phyloP scores from a whole-genome alignment of 2,113 vertebrate species.

The Trematomus loennbergii region DNA sequence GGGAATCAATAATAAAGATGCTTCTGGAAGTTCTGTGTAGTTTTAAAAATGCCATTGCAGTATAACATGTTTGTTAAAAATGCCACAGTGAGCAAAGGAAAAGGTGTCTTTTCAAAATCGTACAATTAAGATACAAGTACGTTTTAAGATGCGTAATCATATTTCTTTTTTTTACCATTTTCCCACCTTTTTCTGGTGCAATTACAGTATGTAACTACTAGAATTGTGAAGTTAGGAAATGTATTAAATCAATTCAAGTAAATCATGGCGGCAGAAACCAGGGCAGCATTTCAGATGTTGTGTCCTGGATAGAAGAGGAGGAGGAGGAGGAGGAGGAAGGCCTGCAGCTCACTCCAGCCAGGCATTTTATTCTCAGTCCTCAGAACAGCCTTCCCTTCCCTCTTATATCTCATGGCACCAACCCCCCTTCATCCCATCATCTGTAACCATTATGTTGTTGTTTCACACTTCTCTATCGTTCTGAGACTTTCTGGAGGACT shows the following conservation, averaged over 20 bases:
- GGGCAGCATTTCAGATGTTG: constrained; percentile 48
- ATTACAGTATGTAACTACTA: neutral
- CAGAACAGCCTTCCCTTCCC: constrained; percentile 44
- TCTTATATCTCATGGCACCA: constrained; percentile 16
- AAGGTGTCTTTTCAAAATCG: constrained; percentile 8
- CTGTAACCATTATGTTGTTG: constrained; percentile 71
- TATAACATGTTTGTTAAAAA: constrained; percentile 17
- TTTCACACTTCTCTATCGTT: constrained; percentile 54
- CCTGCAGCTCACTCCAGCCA: constrained; percentile 63
- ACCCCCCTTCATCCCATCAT: constrained; percentile 53
- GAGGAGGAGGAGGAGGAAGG: constrained; percentile 45
- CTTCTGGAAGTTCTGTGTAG: constrained; percentile 68
- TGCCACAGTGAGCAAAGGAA: neutral
- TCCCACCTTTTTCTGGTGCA: neutral
- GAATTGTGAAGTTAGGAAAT: neutral
- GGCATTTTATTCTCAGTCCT: constrained; percentile 67
- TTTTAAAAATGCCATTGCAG: constrained; percentile 56
- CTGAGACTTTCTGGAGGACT: constrained; percentile 53
- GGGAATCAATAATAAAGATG: constrained; percentile 74
- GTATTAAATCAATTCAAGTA: constrained; percentile 7
- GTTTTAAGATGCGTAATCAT: no score
- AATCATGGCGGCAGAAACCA: constrained; percentile 35
- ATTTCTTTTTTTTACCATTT: neutral
- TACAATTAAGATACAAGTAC: neutral
- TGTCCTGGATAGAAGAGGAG: constrained; percentile 43